Evolutionary conservation across 1,140 invertebrate species (phyloP).

Genomic region (Dreissena rostriformis): DNA sequence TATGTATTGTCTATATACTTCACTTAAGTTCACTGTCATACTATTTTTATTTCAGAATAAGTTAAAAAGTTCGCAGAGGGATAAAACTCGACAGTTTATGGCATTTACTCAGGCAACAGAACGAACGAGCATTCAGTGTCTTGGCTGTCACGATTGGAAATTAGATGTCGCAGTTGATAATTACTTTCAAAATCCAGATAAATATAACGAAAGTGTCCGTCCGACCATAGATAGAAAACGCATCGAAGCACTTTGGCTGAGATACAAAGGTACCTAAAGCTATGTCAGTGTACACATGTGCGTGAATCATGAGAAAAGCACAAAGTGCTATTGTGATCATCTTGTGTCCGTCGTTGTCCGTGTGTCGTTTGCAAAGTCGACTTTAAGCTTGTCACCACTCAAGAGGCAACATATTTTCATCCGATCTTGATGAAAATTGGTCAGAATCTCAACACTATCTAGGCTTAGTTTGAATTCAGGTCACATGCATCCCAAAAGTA

Average conservation of each 20-base stretch:
- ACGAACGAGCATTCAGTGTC: slow-evolving; percentile 96
- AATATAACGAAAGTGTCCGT: slow-evolving; percentile 75
- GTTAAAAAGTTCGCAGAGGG: slow-evolving; percentile 96
- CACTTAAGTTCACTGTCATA: neutral
- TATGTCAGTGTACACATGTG: neutral
- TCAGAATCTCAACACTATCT: too few species aligned
- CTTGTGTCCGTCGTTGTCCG: too few species aligned
- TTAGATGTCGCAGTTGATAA: slow-evolving; percentile 97
- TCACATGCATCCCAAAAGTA: too few species aligned
- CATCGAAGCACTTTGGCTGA: slow-evolving; percentile 92
- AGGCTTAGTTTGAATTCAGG: too few species aligned
- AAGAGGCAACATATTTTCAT: too few species aligned
- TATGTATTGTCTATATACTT: too few species aligned
- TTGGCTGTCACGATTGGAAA: slow-evolving; percentile 98
- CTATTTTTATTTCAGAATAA: slow-evolving; percentile 87
- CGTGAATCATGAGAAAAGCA: neutral
- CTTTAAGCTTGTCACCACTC: too few species aligned
- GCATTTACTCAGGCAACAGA: slow-evolving; percentile 97
- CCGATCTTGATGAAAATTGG: too few species aligned
- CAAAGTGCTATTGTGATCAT: neutral
- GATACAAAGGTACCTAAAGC: slow-evolving; percentile 88
- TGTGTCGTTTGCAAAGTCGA: too few species aligned
- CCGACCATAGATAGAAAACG: slow-evolving; percentile 94
- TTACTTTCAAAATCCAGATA: slow-evolving; percentile 97
- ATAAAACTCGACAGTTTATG: slow-evolving; percentile 97